These are phyloP conservation scores for Argyrosomus japonicus DNA, from an alignment of 2,113 vertebrate species.

Conservation along the genomic window DNA sequence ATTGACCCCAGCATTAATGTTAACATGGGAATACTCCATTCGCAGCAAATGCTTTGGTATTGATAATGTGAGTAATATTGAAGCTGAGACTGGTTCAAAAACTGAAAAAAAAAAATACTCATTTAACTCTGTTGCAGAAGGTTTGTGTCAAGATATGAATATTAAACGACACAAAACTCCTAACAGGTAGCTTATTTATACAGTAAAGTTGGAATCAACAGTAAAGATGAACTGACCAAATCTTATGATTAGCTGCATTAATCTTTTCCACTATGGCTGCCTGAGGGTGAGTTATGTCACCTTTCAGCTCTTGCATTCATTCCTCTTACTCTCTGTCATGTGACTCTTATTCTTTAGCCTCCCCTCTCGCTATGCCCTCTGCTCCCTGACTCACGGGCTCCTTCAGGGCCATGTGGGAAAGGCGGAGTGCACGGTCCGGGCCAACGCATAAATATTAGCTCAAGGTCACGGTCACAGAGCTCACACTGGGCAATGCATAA, in stretches of 20 bases:
- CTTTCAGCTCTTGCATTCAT: slow-evolving; percentile 4
- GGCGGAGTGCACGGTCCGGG: slow-evolving; percentile 57
- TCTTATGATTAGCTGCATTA: slow-evolving; percentile 17
- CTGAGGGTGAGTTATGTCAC: slow-evolving; percentile 38
- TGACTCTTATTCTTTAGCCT: slow-evolving; percentile 26
- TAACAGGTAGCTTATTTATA: background rate
- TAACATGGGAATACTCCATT: slow-evolving; percentile 8
- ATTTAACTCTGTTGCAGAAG: background rate
- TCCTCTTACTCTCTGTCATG: slow-evolving; percentile 12
- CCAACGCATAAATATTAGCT: slow-evolving; percentile 78
- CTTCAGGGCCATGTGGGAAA: slow-evolving; percentile 65
- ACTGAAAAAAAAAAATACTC: background rate
- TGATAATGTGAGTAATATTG: background rate
- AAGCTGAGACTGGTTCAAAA: background rate
- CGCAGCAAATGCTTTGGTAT: slow-evolving; percentile 6
- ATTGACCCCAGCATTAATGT: slow-evolving; percentile 5
- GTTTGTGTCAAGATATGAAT: background rate
- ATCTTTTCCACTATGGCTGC: slow-evolving; percentile 4
- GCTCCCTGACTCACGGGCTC: slow-evolving; percentile 65
- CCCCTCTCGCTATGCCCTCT: slow-evolving; percentile 41
- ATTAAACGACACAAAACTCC: no score
- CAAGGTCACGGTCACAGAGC: slow-evolving; percentile 75
- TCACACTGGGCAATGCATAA: slow-evolving; percentile 72
- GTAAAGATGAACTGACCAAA: background rate
- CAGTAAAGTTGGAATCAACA: background rate